These are phyloP conservation scores for Automeris io DNA, from an alignment of 2,888 invertebrate species.

Conservation along the genomic window DNA sequence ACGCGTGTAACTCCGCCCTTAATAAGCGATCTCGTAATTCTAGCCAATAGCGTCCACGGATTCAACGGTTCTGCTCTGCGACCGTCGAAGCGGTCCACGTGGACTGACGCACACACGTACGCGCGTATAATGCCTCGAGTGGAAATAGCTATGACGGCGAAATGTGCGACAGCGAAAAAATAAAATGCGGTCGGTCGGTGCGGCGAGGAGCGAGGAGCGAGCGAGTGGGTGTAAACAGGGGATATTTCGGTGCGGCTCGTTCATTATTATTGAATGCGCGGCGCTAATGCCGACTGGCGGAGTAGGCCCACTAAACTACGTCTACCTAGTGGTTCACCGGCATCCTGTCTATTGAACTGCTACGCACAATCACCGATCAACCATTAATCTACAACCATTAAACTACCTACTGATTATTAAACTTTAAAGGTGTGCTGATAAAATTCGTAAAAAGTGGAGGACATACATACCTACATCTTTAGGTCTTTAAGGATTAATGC, in stretches of 20 bases:
- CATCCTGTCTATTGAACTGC: slow-evolving; percentile 15
- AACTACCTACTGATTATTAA: too few species aligned
- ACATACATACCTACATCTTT: too few species aligned
- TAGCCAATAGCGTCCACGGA: slow-evolving; percentile 44
- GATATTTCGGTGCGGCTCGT: slow-evolving; percentile 75
- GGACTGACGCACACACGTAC: slow-evolving; percentile 66
- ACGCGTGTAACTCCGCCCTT: slow-evolving; percentile 75
- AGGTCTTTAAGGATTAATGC: too few species aligned
- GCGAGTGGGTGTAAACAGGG: slow-evolving; percentile 76
- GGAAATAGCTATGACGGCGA: slow-evolving; percentile 78
- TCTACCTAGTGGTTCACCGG: background rate
- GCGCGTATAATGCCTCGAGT: slow-evolving; percentile 75
- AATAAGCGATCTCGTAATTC: slow-evolving; percentile 70
- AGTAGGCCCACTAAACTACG: slow-evolving; percentile 16
- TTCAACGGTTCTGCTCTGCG: slow-evolving; percentile 60
- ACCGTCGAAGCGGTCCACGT: slow-evolving; percentile 70
- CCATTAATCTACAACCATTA: background rate
- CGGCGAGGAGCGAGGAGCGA: slow-evolving; percentile 49
- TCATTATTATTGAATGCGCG: slow-evolving; percentile 75
- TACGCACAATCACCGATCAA: too few species aligned
- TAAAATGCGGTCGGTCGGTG: slow-evolving; percentile 77
- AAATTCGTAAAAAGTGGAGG: too few species aligned
- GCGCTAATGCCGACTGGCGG: slow-evolving; percentile 63
- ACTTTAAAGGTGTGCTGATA: too few species aligned
- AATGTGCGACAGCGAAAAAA: slow-evolving; percentile 78